phyloP scores from a whole-genome alignment of 2,888 invertebrate genomes.

The Sinotaia quadrata region DNA sequence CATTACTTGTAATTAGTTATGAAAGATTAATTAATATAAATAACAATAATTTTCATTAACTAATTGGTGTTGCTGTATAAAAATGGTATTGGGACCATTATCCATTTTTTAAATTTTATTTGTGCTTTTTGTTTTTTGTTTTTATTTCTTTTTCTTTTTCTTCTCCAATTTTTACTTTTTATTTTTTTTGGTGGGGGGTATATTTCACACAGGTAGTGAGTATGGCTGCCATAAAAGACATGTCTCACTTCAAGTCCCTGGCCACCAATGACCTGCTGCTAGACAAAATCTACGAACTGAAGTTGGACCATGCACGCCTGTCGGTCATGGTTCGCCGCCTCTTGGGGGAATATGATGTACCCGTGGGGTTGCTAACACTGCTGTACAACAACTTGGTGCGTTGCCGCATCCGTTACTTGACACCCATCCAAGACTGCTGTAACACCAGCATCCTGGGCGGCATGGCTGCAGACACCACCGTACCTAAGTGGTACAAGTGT shows the following conservation, averaged over 20 bases:
- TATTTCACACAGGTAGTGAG: conserved; percentile 20
- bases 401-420: conserved; percentile 58
- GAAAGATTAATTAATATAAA: too few relatives aligned
- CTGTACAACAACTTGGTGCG: conserved; percentile 54
- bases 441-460: conserved; percentile 30
- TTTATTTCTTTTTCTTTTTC: too few relatives aligned
- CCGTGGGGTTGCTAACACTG: conserved; percentile 50
- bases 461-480: conserved; percentile 25
- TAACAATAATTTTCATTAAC: too few relatives aligned
- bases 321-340: conserved; percentile 48
- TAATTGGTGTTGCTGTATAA: too few relatives aligned
- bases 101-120: too few relatives aligned
- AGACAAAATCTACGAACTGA: conserved; percentile 38
- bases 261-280: conserved; percentile 30
- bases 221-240: conserved; percentile 31
- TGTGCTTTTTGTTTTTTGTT: too few relatives aligned
- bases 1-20: too few relatives aligned
- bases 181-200: neutral
- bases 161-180: too few relatives aligned
- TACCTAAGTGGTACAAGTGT: conserved; percentile 48
- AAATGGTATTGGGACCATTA: too few relatives aligned
- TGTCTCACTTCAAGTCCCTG: conserved; percentile 40
- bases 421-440: conserved; percentile 31
- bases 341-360: conserved; percentile 46
- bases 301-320: conserved; percentile 42